A percentile compares a stretch with the other conserved stretches of the same genome.
Conservation (phyloP, 2,113 vertebrate species). For the Peromyscus leucopus region DNA sequence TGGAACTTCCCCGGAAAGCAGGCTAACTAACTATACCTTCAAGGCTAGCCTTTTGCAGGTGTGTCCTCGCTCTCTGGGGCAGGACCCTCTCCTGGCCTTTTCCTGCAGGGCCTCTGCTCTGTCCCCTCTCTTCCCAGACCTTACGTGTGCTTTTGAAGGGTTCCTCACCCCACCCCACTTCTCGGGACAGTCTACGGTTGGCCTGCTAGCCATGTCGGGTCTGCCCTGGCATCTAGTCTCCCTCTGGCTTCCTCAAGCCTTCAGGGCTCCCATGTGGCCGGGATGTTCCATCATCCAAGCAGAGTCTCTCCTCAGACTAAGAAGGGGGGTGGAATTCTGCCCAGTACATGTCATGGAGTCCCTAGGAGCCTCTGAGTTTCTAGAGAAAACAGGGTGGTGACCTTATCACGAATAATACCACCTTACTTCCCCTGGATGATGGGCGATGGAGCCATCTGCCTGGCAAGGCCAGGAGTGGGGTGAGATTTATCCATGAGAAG, state of each 20-base stretch:
- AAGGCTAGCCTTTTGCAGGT: no score
- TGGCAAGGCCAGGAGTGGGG: neutral
- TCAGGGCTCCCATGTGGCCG: neutral
- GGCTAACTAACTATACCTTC: fast-evolving
- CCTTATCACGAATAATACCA: fast-evolving
- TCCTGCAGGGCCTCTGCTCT: neutral
- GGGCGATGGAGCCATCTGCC: neutral
- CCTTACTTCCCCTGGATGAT: neutral
- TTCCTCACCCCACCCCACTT: no score
- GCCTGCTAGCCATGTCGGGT: neutral
- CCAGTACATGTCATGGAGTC: fast-evolving
- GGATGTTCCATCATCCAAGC: neutral
- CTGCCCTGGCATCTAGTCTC: neutral
- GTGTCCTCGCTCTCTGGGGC: neutral
- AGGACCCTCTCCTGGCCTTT: neutral
- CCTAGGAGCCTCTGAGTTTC: neutral
- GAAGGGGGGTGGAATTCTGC: neutral
- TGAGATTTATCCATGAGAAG: neutral
- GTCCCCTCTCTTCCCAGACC: neutral
- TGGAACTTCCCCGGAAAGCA: neutral
- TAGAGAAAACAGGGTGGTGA: neutral
- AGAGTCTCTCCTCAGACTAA: neutral
- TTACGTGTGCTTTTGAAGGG: neutral
- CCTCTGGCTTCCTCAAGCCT: neutral
- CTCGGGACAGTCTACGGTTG: neutral